These are phyloP conservation scores for Alentia gelatinosa DNA, from an alignment of 2,888 invertebrate genomes.

Conservation along the genomic window DNA sequence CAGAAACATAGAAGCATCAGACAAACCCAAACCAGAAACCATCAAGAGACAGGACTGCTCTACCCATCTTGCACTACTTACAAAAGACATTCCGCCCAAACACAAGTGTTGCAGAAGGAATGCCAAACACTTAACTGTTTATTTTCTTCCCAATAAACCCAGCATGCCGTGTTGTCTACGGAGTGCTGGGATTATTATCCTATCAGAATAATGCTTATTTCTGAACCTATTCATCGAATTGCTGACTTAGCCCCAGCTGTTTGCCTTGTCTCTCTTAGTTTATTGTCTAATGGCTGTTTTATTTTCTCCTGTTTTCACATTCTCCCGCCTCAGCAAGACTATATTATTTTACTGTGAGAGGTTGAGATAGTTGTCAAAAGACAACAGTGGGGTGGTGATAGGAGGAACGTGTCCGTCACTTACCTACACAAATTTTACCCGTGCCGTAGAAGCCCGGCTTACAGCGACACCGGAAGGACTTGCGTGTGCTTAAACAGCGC, in stretches of 20 bases:
- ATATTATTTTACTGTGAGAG: too few species aligned
- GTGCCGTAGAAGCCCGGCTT: slow-evolving; percentile 77
- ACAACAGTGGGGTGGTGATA: not conserved
- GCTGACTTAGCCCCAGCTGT: too few species aligned
- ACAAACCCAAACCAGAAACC: not conserved
- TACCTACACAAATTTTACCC: slow-evolving; percentile 78
- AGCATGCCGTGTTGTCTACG: not conserved
- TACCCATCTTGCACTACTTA: not conserved
- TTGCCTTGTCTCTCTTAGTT: too few species aligned
- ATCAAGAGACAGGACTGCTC: not conserved
- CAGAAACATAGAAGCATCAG: not conserved
- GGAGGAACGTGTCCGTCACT: slow-evolving; percentile 56
- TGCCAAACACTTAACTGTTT: not conserved
- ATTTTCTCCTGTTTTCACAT: not conserved
- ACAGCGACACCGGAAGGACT: slow-evolving; percentile 76
- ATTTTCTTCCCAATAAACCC: not conserved
- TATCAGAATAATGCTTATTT: not conserved
- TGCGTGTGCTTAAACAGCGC: slow-evolving; percentile 74
- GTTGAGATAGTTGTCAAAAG: not conserved
- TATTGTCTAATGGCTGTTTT: too few species aligned
- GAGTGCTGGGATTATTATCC: not conserved
- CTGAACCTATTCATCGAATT: too few species aligned
- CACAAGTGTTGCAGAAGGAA: not conserved
- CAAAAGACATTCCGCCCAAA: not conserved
- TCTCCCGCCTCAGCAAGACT: too few species aligned